Evolutionary conservation across 2,888 invertebrate genomes (phyloP).

Genomic region (Lutraria lutraria): DNA sequence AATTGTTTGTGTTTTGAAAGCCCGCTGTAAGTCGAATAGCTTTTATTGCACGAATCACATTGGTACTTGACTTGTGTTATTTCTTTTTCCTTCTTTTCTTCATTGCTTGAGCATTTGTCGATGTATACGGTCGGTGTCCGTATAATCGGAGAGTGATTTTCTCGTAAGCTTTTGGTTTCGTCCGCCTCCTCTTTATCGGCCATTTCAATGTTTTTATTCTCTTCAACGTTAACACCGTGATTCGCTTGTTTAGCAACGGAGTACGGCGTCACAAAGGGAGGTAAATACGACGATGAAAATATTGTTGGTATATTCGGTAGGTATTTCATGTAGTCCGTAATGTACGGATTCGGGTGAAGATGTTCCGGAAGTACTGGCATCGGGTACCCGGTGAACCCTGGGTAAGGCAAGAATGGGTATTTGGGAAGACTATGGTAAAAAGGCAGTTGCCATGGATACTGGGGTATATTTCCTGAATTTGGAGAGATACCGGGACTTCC

Average conservation of each 20-base stretch:
- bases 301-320: conserved; percentile 5
- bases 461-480: conserved; percentile 24
- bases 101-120: conserved; percentile 19
- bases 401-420: conserved; percentile 21
- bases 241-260: conserved; percentile 20
- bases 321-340: conserved; percentile 40
- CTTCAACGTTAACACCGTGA: neutral
- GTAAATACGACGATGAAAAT: neutral
- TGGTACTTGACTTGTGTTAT: conserved; percentile 89
- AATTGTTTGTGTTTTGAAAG: conserved; percentile 98
- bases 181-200: conserved; percentile 17
- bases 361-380: conserved; percentile 48
- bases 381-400: conserved; percentile 43
- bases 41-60: conserved; percentile 97
- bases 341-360: neutral
- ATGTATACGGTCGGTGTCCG: conserved; percentile 38
- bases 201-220: neutral
- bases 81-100: conserved; percentile 23
- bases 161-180: conserved; percentile 18
- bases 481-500: conserved; percentile 25
- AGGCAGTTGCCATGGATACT: conserved; percentile 56
- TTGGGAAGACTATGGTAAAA: conserved; percentile 50
- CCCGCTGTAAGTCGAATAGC: conserved; percentile 98
- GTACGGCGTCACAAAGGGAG: conserved; percentile 14
- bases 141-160: conserved; percentile 22